Conservation (phyloP, 2,888 invertebrate genomes). For the Phyllotreta striolata region DNA sequence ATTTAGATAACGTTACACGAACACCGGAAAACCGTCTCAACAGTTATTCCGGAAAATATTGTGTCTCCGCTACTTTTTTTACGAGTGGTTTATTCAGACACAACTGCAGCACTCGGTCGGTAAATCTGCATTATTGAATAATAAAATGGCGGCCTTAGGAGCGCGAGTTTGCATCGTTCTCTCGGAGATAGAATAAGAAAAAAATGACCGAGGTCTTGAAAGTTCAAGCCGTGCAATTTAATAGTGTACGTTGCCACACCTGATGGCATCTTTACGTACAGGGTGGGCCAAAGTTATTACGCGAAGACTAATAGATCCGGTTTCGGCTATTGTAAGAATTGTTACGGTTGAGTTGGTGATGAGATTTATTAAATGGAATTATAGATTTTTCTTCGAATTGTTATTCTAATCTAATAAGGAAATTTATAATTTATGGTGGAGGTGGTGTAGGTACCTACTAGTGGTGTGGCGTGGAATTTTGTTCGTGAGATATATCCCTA, state of each 20-base stretch:
- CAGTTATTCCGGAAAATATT: slow-evolving; percentile 25
- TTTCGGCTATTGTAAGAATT: slow-evolving; percentile 8
- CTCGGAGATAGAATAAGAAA: slow-evolving; percentile 20
- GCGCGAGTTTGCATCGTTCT: slow-evolving; percentile 32
- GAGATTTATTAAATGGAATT: neutral
- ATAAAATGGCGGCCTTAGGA: slow-evolving; percentile 30
- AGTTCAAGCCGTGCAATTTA: slow-evolving; percentile 42
- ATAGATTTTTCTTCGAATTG: no score
- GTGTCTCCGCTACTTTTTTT: slow-evolving; percentile 18
- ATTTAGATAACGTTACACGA: slow-evolving; percentile 7
- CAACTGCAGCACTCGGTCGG: slow-evolving; percentile 21
- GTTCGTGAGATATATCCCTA: no score
- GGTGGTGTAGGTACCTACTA: no score
- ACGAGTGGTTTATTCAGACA: slow-evolving; percentile 22
- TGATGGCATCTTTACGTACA: slow-evolving; percentile 40
- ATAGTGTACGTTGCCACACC: slow-evolving; percentile 41
- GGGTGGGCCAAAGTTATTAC: slow-evolving; percentile 18
- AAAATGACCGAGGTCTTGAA: slow-evolving; percentile 37
- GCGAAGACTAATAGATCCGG: slow-evolving; percentile 17
- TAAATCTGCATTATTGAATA: slow-evolving; percentile 39
- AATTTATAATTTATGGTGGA: no score
- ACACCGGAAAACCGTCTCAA: slow-evolving; percentile 15
- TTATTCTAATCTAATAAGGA: no score
- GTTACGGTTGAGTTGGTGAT: neutral
- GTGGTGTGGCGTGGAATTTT: no score